Evolutionary conservation across 2,113 vertebrate species (phyloP).

Genomic region (Pampusana beccarii): DNA sequence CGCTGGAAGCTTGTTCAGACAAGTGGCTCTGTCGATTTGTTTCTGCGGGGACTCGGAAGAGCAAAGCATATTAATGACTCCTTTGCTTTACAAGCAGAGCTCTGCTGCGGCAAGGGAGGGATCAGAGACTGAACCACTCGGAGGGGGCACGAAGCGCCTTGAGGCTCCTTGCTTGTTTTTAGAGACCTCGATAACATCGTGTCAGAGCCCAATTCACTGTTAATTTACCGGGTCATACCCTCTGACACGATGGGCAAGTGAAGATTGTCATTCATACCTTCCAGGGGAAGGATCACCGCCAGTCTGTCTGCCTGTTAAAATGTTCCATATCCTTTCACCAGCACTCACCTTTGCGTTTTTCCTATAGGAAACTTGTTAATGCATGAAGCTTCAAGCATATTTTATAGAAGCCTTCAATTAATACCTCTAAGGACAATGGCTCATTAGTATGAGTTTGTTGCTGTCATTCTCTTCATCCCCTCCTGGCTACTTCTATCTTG

Average conservation of each 20-base stretch:
- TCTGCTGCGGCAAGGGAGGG: background rate
- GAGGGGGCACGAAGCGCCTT: background rate
- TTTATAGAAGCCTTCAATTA: background rate
- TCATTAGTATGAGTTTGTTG: constrained; percentile 19
- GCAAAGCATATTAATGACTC: background rate
- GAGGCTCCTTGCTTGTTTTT: background rate
- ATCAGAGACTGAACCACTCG: background rate
- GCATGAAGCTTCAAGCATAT: background rate
- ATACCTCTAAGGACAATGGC: constrained; percentile 28
- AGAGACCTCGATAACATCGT: background rate
- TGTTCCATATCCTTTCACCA: background rate
- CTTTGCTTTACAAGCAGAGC: background rate
- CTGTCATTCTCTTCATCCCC: background rate
- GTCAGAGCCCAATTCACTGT: background rate
- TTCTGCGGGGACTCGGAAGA: background rate
- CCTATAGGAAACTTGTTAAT: background rate
- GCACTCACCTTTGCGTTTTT: background rate
- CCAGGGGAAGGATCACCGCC: background rate
- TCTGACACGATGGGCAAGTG: background rate
- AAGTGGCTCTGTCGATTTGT: background rate
- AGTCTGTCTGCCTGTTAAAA: background rate
- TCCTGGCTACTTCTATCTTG: constrained; percentile 20
- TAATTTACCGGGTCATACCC: background rate
- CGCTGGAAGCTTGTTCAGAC: background rate
- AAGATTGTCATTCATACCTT: background rate